Percentiles rank a stretch among this genome's conserved stretches.
Conservation (phyloP, 2,113 vertebrate genomes). For the Seriola rivoliana region DNA sequence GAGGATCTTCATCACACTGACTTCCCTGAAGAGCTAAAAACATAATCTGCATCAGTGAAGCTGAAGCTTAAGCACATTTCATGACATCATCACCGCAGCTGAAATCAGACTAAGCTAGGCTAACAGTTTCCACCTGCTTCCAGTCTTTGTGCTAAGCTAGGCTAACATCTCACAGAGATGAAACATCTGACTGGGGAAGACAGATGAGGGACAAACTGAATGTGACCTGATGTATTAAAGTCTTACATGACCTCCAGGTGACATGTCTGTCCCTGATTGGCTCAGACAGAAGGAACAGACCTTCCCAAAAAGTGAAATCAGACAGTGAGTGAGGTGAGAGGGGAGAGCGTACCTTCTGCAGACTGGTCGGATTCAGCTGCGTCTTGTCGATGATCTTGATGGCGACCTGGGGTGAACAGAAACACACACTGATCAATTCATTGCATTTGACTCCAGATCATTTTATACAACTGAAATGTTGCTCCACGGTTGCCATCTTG, state of each 20-base stretch:
- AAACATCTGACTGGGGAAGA: background rate
- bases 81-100: too few species aligned
- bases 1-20: slow-evolving; percentile 72
- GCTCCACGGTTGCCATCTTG: too few species aligned
- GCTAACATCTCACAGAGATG: background rate
- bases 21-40: slow-evolving; percentile 59
- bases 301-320: background rate
- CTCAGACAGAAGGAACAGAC: background rate
- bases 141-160: slow-evolving; percentile 1
- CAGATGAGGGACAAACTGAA: background rate
- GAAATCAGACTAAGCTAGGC: background rate
- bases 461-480: too few species aligned
- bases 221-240: background rate
- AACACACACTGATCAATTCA: background rate
- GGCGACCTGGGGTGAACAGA: slow-evolving; percentile 43
- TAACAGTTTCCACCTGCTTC: background rate
- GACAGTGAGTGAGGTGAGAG: background rate
- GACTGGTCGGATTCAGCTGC: slow-evolving; percentile 63
- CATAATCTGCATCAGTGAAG: background rate
- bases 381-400: slow-evolving; percentile 67
- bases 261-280: background rate
- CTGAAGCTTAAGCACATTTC: background rate
- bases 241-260: background rate
- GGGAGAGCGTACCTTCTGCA: slow-evolving; percentile 52
- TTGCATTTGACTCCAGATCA: background rate